Percentiles rank a stretch among this genome's conserved stretches.
Conservation (phyloP, 2,888 invertebrate genomes). For the Ceraclea dissimilis region DNA sequence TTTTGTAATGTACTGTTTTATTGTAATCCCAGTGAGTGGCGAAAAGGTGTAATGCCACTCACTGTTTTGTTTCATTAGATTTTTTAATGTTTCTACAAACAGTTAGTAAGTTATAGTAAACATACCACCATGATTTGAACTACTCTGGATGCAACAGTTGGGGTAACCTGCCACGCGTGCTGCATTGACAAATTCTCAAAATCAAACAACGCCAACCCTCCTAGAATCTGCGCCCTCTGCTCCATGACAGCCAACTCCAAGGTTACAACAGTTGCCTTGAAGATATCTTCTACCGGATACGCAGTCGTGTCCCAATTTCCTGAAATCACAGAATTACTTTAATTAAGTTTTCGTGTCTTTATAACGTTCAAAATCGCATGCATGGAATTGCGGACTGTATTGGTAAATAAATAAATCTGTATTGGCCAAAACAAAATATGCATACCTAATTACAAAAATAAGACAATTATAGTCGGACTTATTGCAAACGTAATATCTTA, state of each 20-base stretch:
- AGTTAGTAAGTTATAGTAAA: constrained; percentile 27
- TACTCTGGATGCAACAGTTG: constrained; percentile 58
- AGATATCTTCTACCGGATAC: constrained; percentile 59
- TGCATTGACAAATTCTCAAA: constrained; percentile 60
- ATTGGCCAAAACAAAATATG: not conserved
- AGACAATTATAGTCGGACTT: not conserved
- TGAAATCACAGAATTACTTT: constrained; percentile 31
- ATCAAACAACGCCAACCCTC: constrained; percentile 71
- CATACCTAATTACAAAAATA: not conserved
- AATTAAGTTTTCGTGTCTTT: too few relatives aligned
- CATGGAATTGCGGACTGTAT: too few relatives aligned
- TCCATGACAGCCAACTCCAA: constrained; percentile 70
- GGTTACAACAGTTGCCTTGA: constrained; percentile 61
- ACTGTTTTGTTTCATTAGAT: too few relatives aligned
- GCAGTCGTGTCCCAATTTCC: constrained; percentile 69
- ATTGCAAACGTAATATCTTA: too few relatives aligned
- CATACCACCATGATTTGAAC: constrained; percentile 64
- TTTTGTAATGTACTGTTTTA: too few relatives aligned
- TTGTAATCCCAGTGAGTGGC: too few relatives aligned
- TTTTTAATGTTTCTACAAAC: too few relatives aligned
- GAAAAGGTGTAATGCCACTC: too few relatives aligned
- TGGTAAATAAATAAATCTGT: too few relatives aligned
- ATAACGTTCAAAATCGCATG: too few relatives aligned
- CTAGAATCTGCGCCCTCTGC: constrained; percentile 65
- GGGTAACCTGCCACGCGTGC: constrained; percentile 68